Base-by-base conservation (phyloP, 2,113 vertebrate genomes). In the Ochotona curzoniae region DNA sequence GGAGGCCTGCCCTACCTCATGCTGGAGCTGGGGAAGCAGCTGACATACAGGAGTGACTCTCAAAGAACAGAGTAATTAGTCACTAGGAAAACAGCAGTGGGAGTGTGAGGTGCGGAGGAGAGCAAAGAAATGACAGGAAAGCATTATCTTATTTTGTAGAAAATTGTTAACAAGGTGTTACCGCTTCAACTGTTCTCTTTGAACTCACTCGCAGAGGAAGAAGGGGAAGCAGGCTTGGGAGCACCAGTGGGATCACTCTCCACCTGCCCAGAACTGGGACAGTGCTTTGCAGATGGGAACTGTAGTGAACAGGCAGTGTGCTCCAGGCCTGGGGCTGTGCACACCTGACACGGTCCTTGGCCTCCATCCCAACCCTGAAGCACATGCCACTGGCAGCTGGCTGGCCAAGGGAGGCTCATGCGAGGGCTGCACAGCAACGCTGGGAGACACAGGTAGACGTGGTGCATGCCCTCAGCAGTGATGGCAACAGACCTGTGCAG, bases 71-170 rank as follows among this genome's bases (percentile, higher is more conserved):
- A 89, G 89, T 78, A 66, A 87, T 95, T 75, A 95, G 91, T 64
- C 82, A 76, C 76, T 57, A 87, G 89, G 91, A 90, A 96, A 95
- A 93, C 51, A 94, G 81, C 81, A 81, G 93, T 91, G 78, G 94
- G 95, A 79, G 89, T 94, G 89, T 79, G 61, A 91, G 89, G 83
- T 63, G 73, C 0, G 15, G 83, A 91, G 92, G 71, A 94, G 51
- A 91, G 28, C 35, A 21, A 38, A 70, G 74, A 87, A 82, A 81
- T 25, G 82, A 92, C 61, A 96, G 71, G 82, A 79, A 83, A 79
- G 76, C 71, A 87, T 91, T 88, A 49, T 85, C 78, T 57, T 85
- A 71, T 83, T 92, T 87, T 93, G 89, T 14, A 87, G 69, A 87
- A 93, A 94, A 96, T 0, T 57, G n/a, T 44, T 25, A 93, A 82